Evolutionary conservation across 2,113 vertebrate species (phyloP).

Genomic region (Tyrannus savana): DNA sequence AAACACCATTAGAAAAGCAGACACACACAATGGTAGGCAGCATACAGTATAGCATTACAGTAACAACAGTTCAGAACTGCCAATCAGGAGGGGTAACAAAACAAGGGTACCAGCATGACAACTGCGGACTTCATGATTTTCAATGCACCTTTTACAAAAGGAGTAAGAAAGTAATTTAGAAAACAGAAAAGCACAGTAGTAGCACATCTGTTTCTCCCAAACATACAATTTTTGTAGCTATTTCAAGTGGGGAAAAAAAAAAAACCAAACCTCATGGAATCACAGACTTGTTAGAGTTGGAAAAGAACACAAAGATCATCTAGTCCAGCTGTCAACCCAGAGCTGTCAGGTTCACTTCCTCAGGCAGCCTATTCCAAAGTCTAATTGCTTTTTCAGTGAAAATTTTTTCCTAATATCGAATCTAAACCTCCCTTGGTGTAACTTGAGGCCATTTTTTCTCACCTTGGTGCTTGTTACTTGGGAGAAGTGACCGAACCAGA

Average conservation of each 20-base stretch:
- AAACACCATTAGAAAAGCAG: not conserved
- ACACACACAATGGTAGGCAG: not conserved
- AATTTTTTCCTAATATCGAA: not conserved
- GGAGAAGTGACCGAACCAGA: not conserved
- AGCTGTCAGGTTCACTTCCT: fast-evolving
- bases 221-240: not conserved
- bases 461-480: not conserved
- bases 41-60: not conserved
- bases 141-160: not conserved
- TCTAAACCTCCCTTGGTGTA: not conserved
- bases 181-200: not conserved
- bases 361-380: not conserved
- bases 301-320: not conserved
- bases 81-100: not conserved
- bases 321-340: not conserved
- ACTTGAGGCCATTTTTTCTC: not conserved
- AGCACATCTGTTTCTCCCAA: not conserved
- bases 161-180: not conserved
- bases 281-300: not conserved
- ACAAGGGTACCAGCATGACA: not conserved
- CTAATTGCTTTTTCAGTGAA: not conserved
- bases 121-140: not conserved
- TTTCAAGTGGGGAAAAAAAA: not conserved
- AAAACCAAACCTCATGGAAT: too few relatives aligned
- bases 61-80: not conserved